Evolutionary conservation across 2,888 invertebrate species (phyloP).

Genomic region (Miltochrista miniata): DNA sequence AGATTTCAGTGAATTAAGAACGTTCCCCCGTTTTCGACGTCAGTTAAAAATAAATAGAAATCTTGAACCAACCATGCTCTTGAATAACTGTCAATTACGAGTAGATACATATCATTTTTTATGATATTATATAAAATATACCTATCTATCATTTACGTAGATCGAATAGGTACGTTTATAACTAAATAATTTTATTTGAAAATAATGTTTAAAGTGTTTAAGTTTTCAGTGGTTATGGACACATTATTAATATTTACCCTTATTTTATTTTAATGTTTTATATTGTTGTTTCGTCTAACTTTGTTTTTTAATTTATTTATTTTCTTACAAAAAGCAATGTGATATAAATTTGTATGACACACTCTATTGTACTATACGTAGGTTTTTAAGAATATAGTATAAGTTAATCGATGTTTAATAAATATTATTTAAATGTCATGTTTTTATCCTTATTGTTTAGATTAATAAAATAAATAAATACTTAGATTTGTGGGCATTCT

Average conservation of each 20-base stretch:
- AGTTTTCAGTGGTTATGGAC: slow-evolving; percentile 4
- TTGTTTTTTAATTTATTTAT: slow-evolving; percentile 24
- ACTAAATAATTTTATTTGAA: background rate
- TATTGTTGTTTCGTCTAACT: slow-evolving; percentile 19
- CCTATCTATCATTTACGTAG: too few species aligned
- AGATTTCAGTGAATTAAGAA: too few species aligned
- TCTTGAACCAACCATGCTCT: too few species aligned
- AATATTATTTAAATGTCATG: background rate
- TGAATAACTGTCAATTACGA: too few species aligned
- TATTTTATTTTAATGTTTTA: slow-evolving; percentile 9
- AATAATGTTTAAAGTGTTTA: background rate
- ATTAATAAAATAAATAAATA: background rate
- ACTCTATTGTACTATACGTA: background rate
- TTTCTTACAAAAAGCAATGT: slow-evolving; percentile 22
- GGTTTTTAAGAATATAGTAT: too few species aligned
- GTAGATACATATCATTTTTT: too few species aligned
- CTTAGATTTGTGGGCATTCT: too few species aligned
- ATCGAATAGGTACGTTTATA: too few species aligned
- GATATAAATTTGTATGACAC: slow-evolving; percentile 15
- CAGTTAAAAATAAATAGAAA: too few species aligned
- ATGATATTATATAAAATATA: too few species aligned
- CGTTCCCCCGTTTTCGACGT: too few species aligned
- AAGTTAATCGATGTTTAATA: slow-evolving; percentile 6
- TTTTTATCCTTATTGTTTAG: too few species aligned
- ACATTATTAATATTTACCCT: slow-evolving; percentile 4